Conservation (phyloP, 1,140 invertebrate genomes). For the Fopius arisanus region DNA sequence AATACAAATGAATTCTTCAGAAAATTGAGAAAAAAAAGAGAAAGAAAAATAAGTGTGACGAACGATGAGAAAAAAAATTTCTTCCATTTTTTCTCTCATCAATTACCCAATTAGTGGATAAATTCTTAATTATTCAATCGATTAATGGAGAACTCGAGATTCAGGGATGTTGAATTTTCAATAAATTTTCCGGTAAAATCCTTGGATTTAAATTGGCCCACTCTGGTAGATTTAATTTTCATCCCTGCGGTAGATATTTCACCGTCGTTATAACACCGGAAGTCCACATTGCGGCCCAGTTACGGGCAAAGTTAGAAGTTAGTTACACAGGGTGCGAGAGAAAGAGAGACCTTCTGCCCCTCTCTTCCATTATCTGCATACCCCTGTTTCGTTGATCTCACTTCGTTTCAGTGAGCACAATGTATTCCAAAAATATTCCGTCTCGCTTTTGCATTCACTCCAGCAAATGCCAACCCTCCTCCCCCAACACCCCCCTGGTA, state of each 20-base stretch:
- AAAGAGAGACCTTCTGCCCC: constrained; percentile 46
- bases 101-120: too few species aligned
- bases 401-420: constrained; percentile 30
- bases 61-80: background rate
- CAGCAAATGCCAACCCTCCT: constrained; percentile 14
- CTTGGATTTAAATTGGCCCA: background rate
- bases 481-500: constrained; percentile 31
- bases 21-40: constrained; percentile 27
- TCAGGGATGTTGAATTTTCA: too few species aligned
- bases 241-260: background rate
- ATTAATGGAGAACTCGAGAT: too few species aligned
- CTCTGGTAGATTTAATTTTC: background rate
- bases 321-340: constrained; percentile 54
- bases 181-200: background rate
- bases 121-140: too few species aligned
- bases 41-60: constrained; percentile 17
- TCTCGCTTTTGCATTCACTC: background rate
- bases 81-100: too few species aligned
- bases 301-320: constrained; percentile 57
- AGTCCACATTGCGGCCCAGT: constrained; percentile 33
- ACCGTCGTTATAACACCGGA: constrained; percentile 21
- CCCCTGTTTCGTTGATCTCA: constrained; percentile 41
- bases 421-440: constrained; percentile 18
- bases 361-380: constrained; percentile 59
- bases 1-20: constrained; percentile 30